Base-by-base conservation (phyloP, 2,113 vertebrate species). In the Trachemys scripta region DNA sequence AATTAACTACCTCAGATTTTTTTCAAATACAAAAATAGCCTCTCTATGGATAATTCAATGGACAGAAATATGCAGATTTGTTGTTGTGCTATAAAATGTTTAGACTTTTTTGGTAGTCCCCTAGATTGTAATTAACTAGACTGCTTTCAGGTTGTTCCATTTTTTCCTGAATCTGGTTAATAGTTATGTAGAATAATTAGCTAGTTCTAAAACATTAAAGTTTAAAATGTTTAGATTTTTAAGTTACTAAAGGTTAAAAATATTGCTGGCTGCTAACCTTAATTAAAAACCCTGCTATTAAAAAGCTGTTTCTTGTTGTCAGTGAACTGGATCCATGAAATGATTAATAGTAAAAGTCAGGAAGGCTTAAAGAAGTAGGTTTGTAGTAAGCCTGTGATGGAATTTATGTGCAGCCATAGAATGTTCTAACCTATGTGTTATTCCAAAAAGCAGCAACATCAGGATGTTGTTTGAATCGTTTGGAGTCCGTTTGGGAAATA, bases 41-140 rank as follows among this genome's bases (percentile, higher is more conserved):
- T 59, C 17, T 79, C 19, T 62, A 11, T 90, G 35, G 4, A 84
- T 93, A 56, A 38, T 88, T 51, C 69, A 93, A 10, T 10, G 6
- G 8, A 80, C 57, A 85, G 80, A 98, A 96, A 93, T 72, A 53
- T 51, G 20, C 10, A n/a, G 45, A 65, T 8, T 86, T 96, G 93
- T 54, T 94, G n/a, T 56, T 85, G 19, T 85, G 56, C 78, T 95
- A 7, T 16, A 7, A 86, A 91, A 78, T 12, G 51, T 84, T 50
- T 81, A 3, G 90, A 7, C 13, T 25, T 59, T 80, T 96, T 85
- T 25, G 51, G 56, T 76, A 84, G 75, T 24, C 5, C 65, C 87
- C 95, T 91, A 89, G 47, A 53, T 80, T 91, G 25, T 72, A 75
- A 16, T 84, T 80, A 45, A 47, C 4, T 27, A 47, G 69, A 57